phyloP scores from a whole-genome alignment of 2,113 vertebrate species.

The Sclerurus mexicanus region DNA sequence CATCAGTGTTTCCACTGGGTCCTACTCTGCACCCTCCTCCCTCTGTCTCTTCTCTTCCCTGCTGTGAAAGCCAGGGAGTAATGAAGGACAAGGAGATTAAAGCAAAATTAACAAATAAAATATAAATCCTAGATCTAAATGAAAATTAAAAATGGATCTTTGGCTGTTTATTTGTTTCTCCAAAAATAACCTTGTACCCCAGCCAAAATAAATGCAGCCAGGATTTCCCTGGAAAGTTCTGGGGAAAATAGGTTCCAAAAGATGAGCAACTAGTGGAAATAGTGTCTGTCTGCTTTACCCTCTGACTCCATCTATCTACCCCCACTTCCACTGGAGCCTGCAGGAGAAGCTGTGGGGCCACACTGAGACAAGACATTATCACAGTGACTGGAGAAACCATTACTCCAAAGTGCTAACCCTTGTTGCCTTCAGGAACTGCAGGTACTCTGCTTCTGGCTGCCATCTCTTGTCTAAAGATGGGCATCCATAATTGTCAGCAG shows the following conservation, averaged over 20 bases:
- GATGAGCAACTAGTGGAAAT: not conserved
- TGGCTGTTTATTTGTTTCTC: not conserved
- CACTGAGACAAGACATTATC: not conserved
- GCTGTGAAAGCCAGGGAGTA: constrained; percentile 44
- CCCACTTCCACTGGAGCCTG: not conserved
- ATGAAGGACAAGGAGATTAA: constrained; percentile 59
- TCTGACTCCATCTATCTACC: fast-evolving
- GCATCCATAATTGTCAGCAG: not conserved
- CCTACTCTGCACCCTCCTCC: not conserved
- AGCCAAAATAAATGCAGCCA: not conserved
- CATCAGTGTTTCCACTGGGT: not conserved
- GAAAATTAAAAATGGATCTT: constrained; percentile 54
- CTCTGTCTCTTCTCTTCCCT: constrained; percentile 8
- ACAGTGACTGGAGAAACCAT: not conserved
- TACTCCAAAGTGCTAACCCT: not conserved
- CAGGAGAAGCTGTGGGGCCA: not conserved
- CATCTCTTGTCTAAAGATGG: not conserved
- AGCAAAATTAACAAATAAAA: constrained; percentile 64
- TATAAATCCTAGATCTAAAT: constrained; percentile 57
- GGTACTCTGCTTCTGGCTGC: not conserved
- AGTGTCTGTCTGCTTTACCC: not conserved
- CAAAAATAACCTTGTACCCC: not conserved
- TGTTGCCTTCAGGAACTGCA: not conserved
- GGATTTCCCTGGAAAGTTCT: constrained; percentile 19
- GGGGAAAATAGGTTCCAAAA: not conserved